Evolutionary conservation across 2,888 invertebrate species (phyloP).

Genomic region (Polymixis flavicincta): DNA sequence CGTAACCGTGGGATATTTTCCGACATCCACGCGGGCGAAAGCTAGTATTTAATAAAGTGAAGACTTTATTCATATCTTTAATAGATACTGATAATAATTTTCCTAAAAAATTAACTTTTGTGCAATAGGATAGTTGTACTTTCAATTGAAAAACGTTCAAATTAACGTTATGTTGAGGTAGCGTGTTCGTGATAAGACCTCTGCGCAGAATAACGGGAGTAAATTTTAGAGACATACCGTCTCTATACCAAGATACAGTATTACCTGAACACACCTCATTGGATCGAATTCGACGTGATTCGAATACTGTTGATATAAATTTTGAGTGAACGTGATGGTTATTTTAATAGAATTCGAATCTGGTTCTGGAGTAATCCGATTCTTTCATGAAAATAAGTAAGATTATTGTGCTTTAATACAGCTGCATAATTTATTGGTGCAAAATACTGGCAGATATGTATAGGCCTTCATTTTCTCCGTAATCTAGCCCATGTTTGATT

Average conservation of each 20-base stretch:
- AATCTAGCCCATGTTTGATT: not conserved
- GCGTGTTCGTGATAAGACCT: not conserved
- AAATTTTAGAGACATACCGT: constrained; percentile 11
- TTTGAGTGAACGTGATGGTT: constrained; percentile 44
- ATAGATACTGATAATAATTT: not conserved
- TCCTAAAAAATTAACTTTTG: not conserved
- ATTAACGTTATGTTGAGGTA: not conserved
- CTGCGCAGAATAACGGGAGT: not conserved
- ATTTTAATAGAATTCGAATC: constrained; percentile 40
- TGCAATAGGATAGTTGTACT: not conserved
- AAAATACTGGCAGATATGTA: not conserved
- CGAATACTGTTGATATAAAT: constrained; percentile 30
- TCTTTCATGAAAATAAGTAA: not conserved
- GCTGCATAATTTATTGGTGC: not conserved
- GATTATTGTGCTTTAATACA: not conserved
- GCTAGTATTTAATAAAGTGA: too few species aligned
- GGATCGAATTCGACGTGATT: constrained; percentile 48
- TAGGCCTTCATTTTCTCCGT: not conserved
- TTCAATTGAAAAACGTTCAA: not conserved
- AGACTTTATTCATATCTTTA: not conserved
- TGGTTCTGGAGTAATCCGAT: constrained; percentile 6
- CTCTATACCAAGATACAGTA: constrained; percentile 22
- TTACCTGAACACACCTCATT: constrained; percentile 39
- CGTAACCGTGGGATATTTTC: too few species aligned
- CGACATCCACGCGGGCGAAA: too few species aligned